Conservation (phyloP, 2,113 vertebrate species). For the Benthochromis sp. region DNA sequence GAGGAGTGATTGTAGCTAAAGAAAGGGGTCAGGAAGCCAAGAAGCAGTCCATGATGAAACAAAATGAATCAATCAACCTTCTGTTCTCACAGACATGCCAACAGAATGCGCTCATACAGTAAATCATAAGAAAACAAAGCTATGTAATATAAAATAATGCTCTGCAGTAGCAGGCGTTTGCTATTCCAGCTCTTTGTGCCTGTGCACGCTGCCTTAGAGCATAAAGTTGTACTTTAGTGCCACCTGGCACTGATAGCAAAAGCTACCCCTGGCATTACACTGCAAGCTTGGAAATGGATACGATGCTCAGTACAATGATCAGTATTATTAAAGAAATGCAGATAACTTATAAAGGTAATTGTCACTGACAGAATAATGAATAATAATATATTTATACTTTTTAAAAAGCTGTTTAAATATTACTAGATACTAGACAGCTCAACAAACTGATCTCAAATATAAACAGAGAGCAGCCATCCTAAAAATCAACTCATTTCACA, state of each 20-base stretch:
- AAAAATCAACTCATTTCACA: neutral
- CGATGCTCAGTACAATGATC: neutral
- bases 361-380: neutral
- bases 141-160: neutral
- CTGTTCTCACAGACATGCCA: neutral
- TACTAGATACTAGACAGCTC: neutral
- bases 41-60: neutral
- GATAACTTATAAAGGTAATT: neutral
- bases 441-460: neutral
- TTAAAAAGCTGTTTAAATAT: neutral
- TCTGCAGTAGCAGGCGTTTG: neutral
- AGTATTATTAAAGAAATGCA: neutral
- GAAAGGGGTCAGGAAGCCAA: neutral
- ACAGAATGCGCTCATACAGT: neutral
- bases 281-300: neutral
- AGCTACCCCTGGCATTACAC: constrained; percentile 2
- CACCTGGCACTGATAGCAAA: constrained; percentile 31
- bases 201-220: neutral
- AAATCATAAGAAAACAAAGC: neutral
- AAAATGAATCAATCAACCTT: neutral
- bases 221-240: constrained; percentile 16
- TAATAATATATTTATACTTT: neutral
- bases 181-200: neutral
- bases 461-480: neutral
- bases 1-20: neutral